Conservation (phyloP, 2,888 invertebrate species). For the Apodemia hepburni region DNA sequence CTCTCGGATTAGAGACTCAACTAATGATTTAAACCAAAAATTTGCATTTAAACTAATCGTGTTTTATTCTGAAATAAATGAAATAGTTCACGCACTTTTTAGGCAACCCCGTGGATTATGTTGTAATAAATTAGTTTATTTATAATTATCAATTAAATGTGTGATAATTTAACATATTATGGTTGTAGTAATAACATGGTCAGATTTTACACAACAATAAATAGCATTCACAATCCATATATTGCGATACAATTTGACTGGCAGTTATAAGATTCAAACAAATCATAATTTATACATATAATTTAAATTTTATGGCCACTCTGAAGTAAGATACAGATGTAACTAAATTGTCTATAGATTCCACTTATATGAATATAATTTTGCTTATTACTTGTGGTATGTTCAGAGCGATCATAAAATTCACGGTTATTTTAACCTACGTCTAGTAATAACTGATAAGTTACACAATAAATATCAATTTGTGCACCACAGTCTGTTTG, state of each 20-base stretch:
- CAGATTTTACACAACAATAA: neutral
- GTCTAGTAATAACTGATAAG: conserved; percentile 10
- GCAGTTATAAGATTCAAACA: neutral
- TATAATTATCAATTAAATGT: no score
- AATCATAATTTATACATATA: neutral
- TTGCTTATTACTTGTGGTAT: neutral
- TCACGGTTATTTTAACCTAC: neutral
- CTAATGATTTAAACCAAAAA: no score
- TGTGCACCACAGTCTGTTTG: conserved; percentile 28
- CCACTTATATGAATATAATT: neutral
- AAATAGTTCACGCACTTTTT: no score
- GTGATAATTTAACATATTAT: no score
- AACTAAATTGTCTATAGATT: neutral
- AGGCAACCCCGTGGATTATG: no score
- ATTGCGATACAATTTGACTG: neutral
- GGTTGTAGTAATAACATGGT: no score
- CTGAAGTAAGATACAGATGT: neutral
- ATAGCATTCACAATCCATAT: neutral
- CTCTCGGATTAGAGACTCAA: no score
- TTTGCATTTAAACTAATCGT: no score
- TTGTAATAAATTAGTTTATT: no score
- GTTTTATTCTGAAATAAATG: no score
- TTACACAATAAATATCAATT: conserved; percentile 27
- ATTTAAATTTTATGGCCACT: neutral
- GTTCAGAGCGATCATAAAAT: conserved; percentile 6